phyloP scores from a whole-genome alignment of 2,113 vertebrate species.

The Amia ocellicauda region DNA sequence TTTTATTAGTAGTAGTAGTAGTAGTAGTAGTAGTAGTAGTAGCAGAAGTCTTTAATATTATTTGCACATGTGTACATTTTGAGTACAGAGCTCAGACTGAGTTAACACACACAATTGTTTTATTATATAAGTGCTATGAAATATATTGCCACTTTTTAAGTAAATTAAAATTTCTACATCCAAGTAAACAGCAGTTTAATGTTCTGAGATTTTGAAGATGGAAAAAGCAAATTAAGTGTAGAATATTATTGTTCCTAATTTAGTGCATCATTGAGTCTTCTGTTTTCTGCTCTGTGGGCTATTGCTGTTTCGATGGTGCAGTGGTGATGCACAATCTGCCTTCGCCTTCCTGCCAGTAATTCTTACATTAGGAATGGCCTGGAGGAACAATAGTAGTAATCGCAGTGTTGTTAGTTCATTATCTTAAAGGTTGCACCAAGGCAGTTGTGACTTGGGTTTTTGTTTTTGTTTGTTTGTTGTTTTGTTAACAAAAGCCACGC shows the following conservation, averaged over 20 bases:
- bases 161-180: slow-evolving; percentile 5
- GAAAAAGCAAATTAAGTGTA: slow-evolving; percentile 83
- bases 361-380: slow-evolving; percentile 91
- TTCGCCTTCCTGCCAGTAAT: slow-evolving; percentile 90
- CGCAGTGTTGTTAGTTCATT: slow-evolving; percentile 78
- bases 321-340: slow-evolving; percentile 93
- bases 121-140: neutral
- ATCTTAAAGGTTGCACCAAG: slow-evolving; percentile 72
- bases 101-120: neutral
- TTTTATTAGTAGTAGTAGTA: too few species aligned
- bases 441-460: slow-evolving; percentile 4
- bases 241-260: slow-evolving; percentile 98
- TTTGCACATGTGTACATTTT: too few species aligned
- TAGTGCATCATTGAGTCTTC: slow-evolving; percentile 97
- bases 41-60: too few species aligned
- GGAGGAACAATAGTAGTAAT: slow-evolving; percentile 86
- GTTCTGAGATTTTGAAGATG: slow-evolving; percentile 24
- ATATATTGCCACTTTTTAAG: neutral
- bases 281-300: slow-evolving; percentile 93
- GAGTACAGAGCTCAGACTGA: neutral
- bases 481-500: too few species aligned
- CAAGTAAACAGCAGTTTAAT: slow-evolving; percentile 15
- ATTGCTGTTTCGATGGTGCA: slow-evolving; percentile 86
- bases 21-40: too few species aligned
- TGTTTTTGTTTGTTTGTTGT: slow-evolving; percentile 11